These are phyloP conservation scores for Lottia scabra DNA, from an alignment of 2,888 invertebrate genomes.

Conservation along the genomic window DNA sequence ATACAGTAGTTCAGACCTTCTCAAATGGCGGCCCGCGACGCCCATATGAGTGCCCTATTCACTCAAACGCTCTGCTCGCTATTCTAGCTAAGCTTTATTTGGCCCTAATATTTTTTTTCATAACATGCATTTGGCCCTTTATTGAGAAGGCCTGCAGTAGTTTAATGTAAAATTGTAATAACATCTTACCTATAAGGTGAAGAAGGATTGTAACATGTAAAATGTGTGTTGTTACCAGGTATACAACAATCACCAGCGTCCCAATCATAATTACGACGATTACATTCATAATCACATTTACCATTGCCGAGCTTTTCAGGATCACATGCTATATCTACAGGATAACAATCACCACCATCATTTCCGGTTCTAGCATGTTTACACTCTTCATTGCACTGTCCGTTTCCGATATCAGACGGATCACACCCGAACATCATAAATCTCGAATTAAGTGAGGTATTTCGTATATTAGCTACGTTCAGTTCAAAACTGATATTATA, in stretches of 20 bases:
- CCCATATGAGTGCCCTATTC: too few species aligned
- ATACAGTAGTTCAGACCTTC: too few species aligned
- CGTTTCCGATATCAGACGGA: slow-evolving; percentile 55
- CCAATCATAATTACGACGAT: slow-evolving; percentile 53
- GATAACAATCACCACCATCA: slow-evolving; percentile 66
- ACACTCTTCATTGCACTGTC: slow-evolving; percentile 57
- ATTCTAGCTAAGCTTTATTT: too few species aligned
- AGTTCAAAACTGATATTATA: slow-evolving; percentile 60
- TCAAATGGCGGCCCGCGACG: too few species aligned
- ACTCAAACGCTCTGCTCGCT: too few species aligned
- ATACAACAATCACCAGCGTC: slow-evolving; percentile 64
- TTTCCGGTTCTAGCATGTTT: slow-evolving; percentile 55
- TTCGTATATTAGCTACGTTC: slow-evolving; percentile 35
- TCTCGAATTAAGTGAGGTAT: slow-evolving; percentile 43
- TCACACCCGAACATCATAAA: slow-evolving; percentile 57
- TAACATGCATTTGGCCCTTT: too few species aligned
- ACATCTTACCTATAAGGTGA: slow-evolving; percentile 50
- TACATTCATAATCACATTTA: slow-evolving; percentile 58
- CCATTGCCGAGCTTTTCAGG: slow-evolving; percentile 48
- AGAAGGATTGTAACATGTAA: slow-evolving; percentile 55
- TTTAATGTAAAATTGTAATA: too few species aligned
- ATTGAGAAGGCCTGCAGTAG: too few species aligned
- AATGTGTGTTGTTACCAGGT: slow-evolving; percentile 32
- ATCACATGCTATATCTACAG: slow-evolving; percentile 39
- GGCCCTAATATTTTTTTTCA: too few species aligned